phyloP scores from a whole-genome alignment of 2,888 invertebrate genomes.

The Belgica antarctica region DNA sequence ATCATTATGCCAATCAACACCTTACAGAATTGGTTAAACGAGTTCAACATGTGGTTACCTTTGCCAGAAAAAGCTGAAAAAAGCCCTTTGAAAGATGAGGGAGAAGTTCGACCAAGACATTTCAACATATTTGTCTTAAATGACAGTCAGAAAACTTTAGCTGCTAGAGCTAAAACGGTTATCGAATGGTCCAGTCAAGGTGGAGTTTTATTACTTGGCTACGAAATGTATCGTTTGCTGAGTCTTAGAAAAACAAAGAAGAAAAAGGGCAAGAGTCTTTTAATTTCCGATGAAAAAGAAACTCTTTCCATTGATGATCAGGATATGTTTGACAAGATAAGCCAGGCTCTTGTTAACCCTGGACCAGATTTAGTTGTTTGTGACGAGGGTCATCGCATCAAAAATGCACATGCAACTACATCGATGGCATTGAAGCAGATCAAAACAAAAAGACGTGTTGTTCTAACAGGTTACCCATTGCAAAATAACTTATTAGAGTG shows the following conservation, averaged over 20 bases:
- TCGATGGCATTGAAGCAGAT: constrained; percentile 94
- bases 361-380: constrained; percentile 94
- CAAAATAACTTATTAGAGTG: constrained; percentile 95
- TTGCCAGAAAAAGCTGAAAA: constrained; percentile 69
- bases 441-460: constrained; percentile 88
- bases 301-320: constrained; percentile 62
- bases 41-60: constrained; percentile 97
- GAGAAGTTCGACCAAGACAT: constrained; percentile 73
- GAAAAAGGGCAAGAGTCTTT: constrained; percentile 55
- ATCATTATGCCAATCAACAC: constrained; percentile 99
- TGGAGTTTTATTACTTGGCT: constrained; percentile 94
- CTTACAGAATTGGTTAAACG: constrained; percentile 94
- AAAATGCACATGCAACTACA: constrained; percentile 96
- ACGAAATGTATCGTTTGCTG: constrained; percentile 90
- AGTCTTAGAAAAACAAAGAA: constrained; percentile 73
- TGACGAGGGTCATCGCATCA: constrained; percentile 96
- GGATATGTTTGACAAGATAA: constrained; percentile 78
- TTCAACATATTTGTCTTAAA: constrained; percentile 89
- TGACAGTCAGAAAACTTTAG: constrained; percentile 89
- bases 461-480: constrained; percentile 95
- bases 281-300: constrained; percentile 50
- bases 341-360: constrained; percentile 79
- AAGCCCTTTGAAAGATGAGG: constrained; percentile 61
- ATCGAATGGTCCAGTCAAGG: constrained; percentile 83
- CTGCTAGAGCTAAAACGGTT: constrained; percentile 81